Evolutionary conservation across 2,888 invertebrate genomes (phyloP).

Genomic region (Drosophila paranaensis): DNA sequence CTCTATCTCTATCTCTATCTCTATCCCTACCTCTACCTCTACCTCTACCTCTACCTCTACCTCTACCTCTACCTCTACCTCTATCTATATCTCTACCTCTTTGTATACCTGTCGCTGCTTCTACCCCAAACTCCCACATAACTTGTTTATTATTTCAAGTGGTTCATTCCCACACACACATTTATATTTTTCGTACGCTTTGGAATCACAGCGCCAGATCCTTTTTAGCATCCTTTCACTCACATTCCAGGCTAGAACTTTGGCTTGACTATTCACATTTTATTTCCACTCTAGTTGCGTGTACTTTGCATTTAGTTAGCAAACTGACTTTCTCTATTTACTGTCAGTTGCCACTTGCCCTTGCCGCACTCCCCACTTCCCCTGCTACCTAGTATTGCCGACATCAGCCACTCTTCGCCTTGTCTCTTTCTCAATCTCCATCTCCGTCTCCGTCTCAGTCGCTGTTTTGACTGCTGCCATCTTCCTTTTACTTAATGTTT

Average conservation of each 20-base stretch:
- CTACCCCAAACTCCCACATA: neutral
- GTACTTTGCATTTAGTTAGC: slow-evolving; percentile 37
- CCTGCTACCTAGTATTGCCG: neutral
- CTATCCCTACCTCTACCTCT: neutral
- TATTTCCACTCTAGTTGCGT: slow-evolving; percentile 12
- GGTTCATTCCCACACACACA: neutral
- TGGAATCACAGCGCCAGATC: slow-evolving; percentile 8
- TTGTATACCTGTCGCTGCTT: neutral
- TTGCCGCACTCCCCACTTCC: neutral
- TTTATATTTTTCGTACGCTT: slow-evolving; percentile 6
- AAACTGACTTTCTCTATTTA: slow-evolving; percentile 13
- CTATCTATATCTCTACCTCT: neutral
- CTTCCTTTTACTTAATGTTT: slow-evolving; percentile 40
- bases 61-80: neutral
- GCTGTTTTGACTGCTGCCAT: slow-evolving; percentile 5
- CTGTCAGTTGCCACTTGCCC: slow-evolving; percentile 2
- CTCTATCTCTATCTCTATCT: neutral
- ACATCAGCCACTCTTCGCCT: neutral
- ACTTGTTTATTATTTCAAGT: neutral
- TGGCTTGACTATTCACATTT: slow-evolving; percentile 17
- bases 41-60: neutral
- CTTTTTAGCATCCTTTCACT: slow-evolving; percentile 11
- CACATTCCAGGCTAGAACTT: slow-evolving; percentile 8
- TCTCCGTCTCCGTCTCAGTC: neutral
- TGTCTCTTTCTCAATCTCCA: neutral